A percentile compares a stretch with the other conserved stretches of the same genome.
phyloP scores from a whole-genome alignment of 2,113 vertebrate genomes.

The Platysteira castanea region DNA sequence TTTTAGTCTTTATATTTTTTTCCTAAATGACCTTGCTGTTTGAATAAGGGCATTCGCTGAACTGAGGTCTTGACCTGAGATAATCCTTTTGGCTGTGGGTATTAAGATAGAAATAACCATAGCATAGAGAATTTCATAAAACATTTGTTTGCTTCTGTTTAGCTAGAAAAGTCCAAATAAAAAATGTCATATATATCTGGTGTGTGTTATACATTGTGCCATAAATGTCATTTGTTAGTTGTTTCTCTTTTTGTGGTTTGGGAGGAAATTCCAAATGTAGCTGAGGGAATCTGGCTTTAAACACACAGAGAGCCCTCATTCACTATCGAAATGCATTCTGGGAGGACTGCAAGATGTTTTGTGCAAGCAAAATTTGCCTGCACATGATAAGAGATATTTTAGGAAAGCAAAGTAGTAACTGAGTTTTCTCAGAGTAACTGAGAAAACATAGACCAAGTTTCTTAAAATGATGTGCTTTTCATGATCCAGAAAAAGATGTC shows the following conservation, averaged over 20 bases:
- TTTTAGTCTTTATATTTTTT: background rate
- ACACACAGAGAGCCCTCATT: slow-evolving; percentile 46
- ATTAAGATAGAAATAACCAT: slow-evolving; percentile 32
- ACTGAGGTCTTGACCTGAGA: slow-evolving; percentile 13
- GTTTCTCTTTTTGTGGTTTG: slow-evolving; percentile 70
- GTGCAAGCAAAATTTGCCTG: slow-evolving; percentile 25
- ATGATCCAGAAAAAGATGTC: background rate
- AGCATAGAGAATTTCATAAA: slow-evolving; percentile 52
- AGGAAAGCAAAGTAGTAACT: background rate
- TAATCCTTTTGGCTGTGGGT: slow-evolving; percentile 14
- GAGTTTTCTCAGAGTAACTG: background rate
- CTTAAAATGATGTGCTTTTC: background rate
- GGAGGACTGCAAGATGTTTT: slow-evolving; percentile 53
- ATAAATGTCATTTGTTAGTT: slow-evolving; percentile 70
- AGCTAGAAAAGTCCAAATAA: slow-evolving; percentile 61
- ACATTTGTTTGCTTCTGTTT: slow-evolving; percentile 67
- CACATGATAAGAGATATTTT: slow-evolving; percentile 31
- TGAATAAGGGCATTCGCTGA: background rate
- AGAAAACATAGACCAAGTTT: background rate
- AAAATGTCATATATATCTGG: slow-evolving; percentile 65
- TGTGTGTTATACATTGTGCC: slow-evolving; percentile 66
- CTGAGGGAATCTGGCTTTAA: slow-evolving; percentile 61
- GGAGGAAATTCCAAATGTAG: slow-evolving; percentile 66
- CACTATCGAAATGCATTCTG: slow-evolving; percentile 51
- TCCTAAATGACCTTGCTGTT: background rate